These are phyloP conservation scores for Anticlea derivata DNA, from an alignment of 2,888 invertebrate genomes.

Conservation along the genomic window DNA sequence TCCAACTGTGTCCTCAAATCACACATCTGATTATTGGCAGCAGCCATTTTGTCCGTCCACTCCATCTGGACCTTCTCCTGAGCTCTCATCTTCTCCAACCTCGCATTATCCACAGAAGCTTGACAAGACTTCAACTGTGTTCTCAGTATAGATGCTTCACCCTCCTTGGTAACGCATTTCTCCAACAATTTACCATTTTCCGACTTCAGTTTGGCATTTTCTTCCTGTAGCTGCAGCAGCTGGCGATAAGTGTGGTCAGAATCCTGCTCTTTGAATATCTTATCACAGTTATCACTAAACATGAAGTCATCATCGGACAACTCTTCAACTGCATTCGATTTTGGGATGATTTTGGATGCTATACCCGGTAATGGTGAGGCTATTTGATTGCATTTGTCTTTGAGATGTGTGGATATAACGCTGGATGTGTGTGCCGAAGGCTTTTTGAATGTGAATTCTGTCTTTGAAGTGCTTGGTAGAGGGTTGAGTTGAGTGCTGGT, in stretches of 20 bases:
- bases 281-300: conserved; percentile 65
- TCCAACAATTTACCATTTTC: conserved; percentile 74
- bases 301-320: conserved; percentile 58
- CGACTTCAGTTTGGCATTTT: conserved; percentile 69
- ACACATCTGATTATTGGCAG: conserved; percentile 66
- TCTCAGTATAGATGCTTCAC: conserved; percentile 81
- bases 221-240: conserved; percentile 64
- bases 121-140: conserved; percentile 79
- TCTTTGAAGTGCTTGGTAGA: conserved; percentile 58
- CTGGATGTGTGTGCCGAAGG: conserved; percentile 50
- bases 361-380: conserved; percentile 72
- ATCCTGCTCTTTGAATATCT: conserved; percentile 60
- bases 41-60: conserved; percentile 74
- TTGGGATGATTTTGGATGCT: conserved; percentile 49
- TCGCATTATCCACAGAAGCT: conserved; percentile 67
- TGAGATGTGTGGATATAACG: conserved; percentile 57
- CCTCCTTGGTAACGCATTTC: conserved; percentile 82
- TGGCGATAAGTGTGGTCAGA: conserved; percentile 61
- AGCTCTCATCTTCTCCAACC: conserved; percentile 68
- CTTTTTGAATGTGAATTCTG: conserved; percentile 63
- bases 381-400: conserved; percentile 65
- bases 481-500: conserved; percentile 69
- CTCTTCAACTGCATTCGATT: conserved; percentile 42
- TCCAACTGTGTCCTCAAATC: conserved; percentile 80
- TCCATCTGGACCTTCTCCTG: conserved; percentile 77